Percentiles rank a stretch among this genome's conserved stretches.
Conservation (phyloP, 2,797 vertebrate genomes). For the Dendrocincla fuliginosa region DNA sequence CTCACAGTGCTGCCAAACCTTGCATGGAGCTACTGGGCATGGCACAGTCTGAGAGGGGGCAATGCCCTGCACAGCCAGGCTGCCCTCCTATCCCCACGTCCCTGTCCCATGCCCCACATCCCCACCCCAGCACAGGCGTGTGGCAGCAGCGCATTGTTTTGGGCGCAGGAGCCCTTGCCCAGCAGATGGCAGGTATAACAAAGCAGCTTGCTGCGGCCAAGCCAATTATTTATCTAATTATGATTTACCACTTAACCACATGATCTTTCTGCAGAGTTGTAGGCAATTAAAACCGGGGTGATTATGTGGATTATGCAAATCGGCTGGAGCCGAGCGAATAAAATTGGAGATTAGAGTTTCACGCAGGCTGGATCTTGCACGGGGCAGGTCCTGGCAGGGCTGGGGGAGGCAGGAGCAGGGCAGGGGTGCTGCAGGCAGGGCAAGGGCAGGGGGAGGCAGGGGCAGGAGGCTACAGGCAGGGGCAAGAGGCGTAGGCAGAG, state of each 20-base stretch:
- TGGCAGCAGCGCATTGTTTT: constrained; percentile 75
- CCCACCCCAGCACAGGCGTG: constrained; percentile 49
- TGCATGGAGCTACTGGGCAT: accelerated
- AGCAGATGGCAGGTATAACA: constrained; percentile 91
- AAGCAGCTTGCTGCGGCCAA: constrained; percentile 95
- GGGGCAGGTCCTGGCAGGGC: constrained; percentile 50
- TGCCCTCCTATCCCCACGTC: accelerated
- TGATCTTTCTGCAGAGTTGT: constrained; percentile 88
- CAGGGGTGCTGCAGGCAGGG: not conserved
- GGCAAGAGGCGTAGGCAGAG: not conserved
- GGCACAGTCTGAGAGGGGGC: accelerated
- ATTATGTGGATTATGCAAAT: constrained; percentile 92
- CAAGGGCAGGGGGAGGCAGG: not conserved
- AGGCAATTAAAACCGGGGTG: constrained; percentile 89
- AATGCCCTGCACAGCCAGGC: not conserved
- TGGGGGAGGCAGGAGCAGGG: not conserved
- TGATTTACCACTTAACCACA: constrained; percentile 95
- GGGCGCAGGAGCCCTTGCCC: constrained; percentile 75
- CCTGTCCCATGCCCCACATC: not conserved
- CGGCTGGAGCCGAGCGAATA: constrained; percentile 82
- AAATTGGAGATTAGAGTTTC: constrained; percentile 84
- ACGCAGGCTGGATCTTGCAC: constrained; percentile 72
- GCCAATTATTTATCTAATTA: constrained; percentile 98
- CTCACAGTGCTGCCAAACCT: accelerated
- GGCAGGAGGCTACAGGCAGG: not conserved